phyloP scores from a whole-genome alignment of 2,797 vertebrate species.

The Neopelma chrysocephalum region DNA sequence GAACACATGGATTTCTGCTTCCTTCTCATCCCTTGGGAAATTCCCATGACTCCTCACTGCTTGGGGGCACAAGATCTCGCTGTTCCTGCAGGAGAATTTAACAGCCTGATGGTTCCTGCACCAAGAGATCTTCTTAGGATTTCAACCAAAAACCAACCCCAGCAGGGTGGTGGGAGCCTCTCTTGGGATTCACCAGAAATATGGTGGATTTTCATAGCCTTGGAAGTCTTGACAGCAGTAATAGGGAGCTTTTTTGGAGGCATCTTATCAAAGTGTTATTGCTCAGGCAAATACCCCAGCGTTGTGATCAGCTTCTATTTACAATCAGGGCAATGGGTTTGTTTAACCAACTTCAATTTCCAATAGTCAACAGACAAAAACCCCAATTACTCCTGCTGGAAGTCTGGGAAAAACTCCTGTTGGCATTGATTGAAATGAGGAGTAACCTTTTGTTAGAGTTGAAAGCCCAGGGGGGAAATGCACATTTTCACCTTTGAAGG shows the following conservation, averaged over 20 bases:
- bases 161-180: not conserved
- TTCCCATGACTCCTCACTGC: not conserved
- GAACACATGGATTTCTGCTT: not conserved
- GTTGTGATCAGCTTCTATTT: not conserved
- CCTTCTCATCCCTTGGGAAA: not conserved
- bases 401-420: not conserved
- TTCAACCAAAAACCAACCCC: not conserved
- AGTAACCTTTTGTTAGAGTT: not conserved
- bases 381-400: not conserved
- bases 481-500: not conserved
- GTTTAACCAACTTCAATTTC: not conserved
- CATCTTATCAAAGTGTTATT: not conserved
- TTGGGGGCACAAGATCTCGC: fast-evolving
- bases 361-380: not conserved
- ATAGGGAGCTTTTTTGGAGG: not conserved
- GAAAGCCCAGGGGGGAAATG: not conserved
- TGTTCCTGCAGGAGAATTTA: not conserved
- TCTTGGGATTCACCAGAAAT: not conserved
- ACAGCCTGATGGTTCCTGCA: not conserved
- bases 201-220: not conserved
- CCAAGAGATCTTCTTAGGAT: not conserved
- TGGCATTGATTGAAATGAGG: not conserved
- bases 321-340: not conserved
- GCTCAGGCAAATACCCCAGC: not conserved
- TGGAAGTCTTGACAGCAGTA: not conserved